phyloP scores from a whole-genome alignment of 1,140 invertebrate genomes.

The Aphis craccivora region DNA sequence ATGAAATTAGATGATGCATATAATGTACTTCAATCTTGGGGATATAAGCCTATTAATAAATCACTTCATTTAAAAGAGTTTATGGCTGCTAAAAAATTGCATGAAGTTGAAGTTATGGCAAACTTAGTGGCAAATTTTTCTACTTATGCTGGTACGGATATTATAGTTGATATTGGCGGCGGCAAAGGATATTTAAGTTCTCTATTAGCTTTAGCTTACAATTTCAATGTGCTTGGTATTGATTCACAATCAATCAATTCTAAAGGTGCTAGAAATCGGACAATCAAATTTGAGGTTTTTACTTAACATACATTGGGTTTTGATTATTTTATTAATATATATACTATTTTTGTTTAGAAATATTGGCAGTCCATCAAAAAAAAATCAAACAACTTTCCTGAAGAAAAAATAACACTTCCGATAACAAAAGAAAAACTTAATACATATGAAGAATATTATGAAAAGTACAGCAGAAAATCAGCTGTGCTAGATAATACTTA shows the following conservation, averaged over 20 bases:
- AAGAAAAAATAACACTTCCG: background rate
- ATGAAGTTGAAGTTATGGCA: conserved; percentile 77
- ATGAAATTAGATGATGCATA: conserved; percentile 60
- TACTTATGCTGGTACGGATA: conserved; percentile 61
- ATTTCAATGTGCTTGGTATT: conserved; percentile 78
- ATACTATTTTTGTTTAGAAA: conserved; percentile 49
- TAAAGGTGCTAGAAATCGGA: conserved; percentile 71
- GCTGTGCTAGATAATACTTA: conserved; percentile 51
- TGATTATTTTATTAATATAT: background rate
- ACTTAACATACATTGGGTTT: background rate
- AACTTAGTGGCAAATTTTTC: conserved; percentile 66
- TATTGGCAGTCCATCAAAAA: conserved; percentile 47
- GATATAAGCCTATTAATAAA: conserved; percentile 64
- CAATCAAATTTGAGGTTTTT: conserved; percentile 68
- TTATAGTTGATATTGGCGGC: conserved; percentile 84
- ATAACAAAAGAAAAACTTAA: conserved; percentile 52
- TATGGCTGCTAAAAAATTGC: conserved; percentile 75
- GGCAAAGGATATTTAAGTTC: conserved; percentile 85
- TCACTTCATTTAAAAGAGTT: conserved; percentile 65
- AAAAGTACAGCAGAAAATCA: conserved; percentile 58
- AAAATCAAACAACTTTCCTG: background rate
- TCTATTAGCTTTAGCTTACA: conserved; percentile 74
- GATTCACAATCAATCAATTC: conserved; percentile 75
- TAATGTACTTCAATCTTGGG: conserved; percentile 64
- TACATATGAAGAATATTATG: conserved; percentile 56